Evolutionary conservation across 2,888 invertebrate genomes (phyloP), one percentile per base, ranked within the genome.

Genomic region (Pandemis heparana): DNA sequence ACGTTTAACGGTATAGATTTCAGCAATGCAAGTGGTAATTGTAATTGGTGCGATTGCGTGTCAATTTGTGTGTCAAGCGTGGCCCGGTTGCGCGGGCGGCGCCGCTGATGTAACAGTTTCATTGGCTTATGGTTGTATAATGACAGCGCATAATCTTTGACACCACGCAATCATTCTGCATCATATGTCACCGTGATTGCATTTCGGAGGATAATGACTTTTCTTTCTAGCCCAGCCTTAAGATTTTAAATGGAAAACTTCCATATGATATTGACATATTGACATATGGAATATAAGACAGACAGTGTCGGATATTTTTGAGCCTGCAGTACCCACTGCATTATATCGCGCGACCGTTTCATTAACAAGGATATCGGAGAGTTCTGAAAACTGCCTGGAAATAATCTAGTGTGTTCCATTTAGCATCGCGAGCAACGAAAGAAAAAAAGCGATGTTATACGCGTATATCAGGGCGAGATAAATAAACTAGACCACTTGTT

Each of bases 1-100:
- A 43, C 10, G 16, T 61, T 39, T 61, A 9, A 61, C n/a, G 10
- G 43, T 41, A 18, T 46, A 43, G 43, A 56, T 18, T 39, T 18
- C 53, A 18, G 53, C 66, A 67, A 67, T 53, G 64, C 59, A 53
- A 43, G 16, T 8, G 32, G 59, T 70, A 75, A 75, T 74, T 65
- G 66, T 69, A 75, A 74, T 76, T 75, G 76, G 74, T 71, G 64
- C 66, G 71, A 75, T 79, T 86, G 86, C 85, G 89, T 89, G 86
- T 89, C 81, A 89, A 92, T 92, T 90, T 89, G 85, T 82, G 92
- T 90, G 92, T 90, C 91, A 89, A 78, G 78, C 82, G 81, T 78
- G 79, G 76, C 82, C 78, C 78, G 80, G 79, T 83, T 85, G 87
- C 82, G 85, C 83, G 81, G 81, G 80, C 80, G 80, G 77, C 76